phyloP scores from a whole-genome alignment of 2,888 invertebrate genomes.

The Cenopis cana region DNA sequence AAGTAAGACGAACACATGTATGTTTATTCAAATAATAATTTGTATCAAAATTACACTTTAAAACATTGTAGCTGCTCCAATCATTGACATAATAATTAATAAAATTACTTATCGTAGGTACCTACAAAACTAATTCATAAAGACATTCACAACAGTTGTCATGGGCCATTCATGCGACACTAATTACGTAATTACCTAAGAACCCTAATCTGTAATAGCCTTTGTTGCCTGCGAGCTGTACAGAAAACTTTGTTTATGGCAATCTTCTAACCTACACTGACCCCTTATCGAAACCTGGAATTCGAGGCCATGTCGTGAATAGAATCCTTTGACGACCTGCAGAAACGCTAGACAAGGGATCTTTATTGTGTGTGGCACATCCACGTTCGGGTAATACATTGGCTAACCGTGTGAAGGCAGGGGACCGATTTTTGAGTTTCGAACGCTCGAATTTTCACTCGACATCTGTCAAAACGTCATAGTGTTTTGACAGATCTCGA shows the following conservation, averaged over 20 bases:
- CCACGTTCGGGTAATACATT: constrained; percentile 5
- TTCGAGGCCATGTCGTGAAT: constrained; percentile 18
- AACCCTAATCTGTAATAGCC: constrained; percentile 28
- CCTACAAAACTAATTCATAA: constrained; percentile 24
- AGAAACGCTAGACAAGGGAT: constrained; percentile 16
- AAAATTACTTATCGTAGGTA: constrained; percentile 26
- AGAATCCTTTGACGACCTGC: constrained; percentile 13
- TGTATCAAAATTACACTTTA: constrained; percentile 34
- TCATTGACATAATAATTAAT: constrained; percentile 22
- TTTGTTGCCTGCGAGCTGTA: constrained; percentile 28
- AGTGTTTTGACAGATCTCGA: no score
- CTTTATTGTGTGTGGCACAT: constrained; percentile 10
- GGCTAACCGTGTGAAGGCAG: neutral
- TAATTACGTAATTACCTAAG: constrained; percentile 34
- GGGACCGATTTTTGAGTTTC: no score
- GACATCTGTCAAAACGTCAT: no score
- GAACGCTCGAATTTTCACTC: no score
- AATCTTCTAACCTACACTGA: constrained; percentile 43
- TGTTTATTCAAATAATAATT: constrained; percentile 7
- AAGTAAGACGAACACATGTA: constrained; percentile 5
- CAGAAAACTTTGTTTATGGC: constrained; percentile 46
- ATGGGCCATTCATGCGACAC: constrained; percentile 31
- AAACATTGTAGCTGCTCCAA: constrained; percentile 26
- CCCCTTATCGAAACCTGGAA: constrained; percentile 35
- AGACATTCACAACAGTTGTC: constrained; percentile 31